Percentiles rank a stretch among this genome's conserved stretches.
phyloP scores from a whole-genome alignment of 2,888 invertebrate genomes.

The Nephrocerus scutellatus region DNA sequence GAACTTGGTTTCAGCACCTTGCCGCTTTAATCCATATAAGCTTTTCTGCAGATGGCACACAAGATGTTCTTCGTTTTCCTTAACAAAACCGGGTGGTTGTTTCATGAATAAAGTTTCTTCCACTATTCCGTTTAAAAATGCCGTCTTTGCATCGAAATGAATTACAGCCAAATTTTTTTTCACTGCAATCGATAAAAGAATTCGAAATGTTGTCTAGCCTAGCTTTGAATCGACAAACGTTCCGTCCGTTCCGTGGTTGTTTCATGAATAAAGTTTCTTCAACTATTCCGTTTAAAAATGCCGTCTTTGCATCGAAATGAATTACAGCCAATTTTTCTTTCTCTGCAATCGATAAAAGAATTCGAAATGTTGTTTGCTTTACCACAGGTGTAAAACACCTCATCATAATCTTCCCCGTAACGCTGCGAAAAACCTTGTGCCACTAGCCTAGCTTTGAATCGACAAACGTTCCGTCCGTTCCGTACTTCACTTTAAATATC shows the following conservation, averaged over 20 bases:
- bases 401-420: conserved; percentile 17
- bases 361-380: conserved; percentile 15
- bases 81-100: too few species aligned
- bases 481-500: conserved; percentile 15
- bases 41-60: too few species aligned
- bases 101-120: too few species aligned
- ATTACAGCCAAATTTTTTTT: conserved; percentile 11
- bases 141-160: conserved; percentile 18
- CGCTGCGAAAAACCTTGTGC: conserved; percentile 16
- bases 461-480: conserved; percentile 14
- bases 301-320: conserved; percentile 18
- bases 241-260: conserved; percentile 17
- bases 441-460: conserved; percentile 17
- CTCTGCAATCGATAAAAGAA: too few species aligned
- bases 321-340: conserved; percentile 11
- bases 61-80: too few species aligned
- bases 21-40: conserved; percentile 10
- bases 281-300: too few species aligned
- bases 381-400: conserved; percentile 18
- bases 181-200: too few species aligned
- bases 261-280: too few species aligned
- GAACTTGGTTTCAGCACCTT: too few species aligned
- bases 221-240: conserved; percentile 14
- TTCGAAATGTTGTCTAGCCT: conserved; percentile 16
- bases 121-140: too few species aligned